Evolutionary conservation across 2,888 invertebrate genomes (phyloP).

Genomic region (Caenorhabditis afra): DNA sequence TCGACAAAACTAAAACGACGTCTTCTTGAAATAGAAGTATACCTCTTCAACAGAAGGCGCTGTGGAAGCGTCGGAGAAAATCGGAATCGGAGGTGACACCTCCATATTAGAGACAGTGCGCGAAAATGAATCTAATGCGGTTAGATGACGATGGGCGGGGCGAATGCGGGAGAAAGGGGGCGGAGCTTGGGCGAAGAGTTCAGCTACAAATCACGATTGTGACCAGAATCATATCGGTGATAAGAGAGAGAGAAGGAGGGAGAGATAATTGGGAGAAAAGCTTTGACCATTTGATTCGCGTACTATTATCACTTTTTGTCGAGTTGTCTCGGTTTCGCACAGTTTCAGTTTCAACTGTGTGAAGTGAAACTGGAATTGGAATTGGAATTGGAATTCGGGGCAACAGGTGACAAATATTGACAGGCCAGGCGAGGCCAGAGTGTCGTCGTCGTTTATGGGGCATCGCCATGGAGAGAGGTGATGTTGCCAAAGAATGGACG

Average conservation of each 20-base stretch:
- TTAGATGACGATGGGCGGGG: constrained; percentile 22
- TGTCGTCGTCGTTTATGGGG: too few species aligned
- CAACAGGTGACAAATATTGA: constrained; percentile 15
- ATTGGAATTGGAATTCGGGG: constrained; percentile 14
- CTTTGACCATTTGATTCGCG: too few species aligned
- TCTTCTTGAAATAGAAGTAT: too few species aligned
- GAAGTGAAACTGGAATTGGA: constrained; percentile 23
- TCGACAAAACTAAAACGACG: too few species aligned
- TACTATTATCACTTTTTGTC: too few species aligned
- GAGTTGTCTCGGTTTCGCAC: background rate
- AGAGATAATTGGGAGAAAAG: too few species aligned
- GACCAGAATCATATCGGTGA: constrained; percentile 3
- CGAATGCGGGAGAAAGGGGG: background rate
- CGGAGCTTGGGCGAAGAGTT: constrained; percentile 15
- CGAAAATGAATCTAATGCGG: too few species aligned
- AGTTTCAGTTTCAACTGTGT: background rate
- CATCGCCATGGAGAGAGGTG: constrained; percentile 8
- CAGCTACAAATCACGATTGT: constrained; percentile 37
- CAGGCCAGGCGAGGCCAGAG: background rate
- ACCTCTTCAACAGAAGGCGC: too few species aligned
- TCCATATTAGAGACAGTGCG: too few species aligned
- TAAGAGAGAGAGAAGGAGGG: too few species aligned
- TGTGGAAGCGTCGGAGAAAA: too few species aligned
- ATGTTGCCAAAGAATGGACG: background rate
- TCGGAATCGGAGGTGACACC: too few species aligned